phyloP scores from a whole-genome alignment of 2,797 vertebrate species.

The Poecile montanus region DNA sequence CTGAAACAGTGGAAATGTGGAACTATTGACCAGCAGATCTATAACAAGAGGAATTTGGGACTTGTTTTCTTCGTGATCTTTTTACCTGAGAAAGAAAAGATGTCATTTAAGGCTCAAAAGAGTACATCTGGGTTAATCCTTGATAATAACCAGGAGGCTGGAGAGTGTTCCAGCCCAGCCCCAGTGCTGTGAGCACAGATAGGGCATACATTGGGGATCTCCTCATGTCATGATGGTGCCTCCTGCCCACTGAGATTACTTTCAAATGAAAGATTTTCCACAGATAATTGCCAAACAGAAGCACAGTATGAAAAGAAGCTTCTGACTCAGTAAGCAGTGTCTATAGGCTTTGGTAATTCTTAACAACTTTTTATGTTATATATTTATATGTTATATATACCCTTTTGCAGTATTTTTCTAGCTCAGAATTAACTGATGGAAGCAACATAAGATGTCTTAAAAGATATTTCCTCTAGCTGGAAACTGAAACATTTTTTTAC shows the following conservation, averaged over 20 bases:
- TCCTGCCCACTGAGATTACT: background rate
- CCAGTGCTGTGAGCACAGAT: fast-evolving
- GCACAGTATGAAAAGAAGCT: fast-evolving
- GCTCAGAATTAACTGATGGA: background rate
- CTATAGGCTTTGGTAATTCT: background rate
- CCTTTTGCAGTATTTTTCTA: background rate
- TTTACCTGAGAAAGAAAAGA: background rate
- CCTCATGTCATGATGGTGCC: background rate
- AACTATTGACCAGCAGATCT: background rate
- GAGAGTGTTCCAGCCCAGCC: background rate
- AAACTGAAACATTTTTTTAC: conserved; percentile 31
- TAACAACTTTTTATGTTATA: background rate
- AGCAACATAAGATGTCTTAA: background rate
- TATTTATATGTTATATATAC: background rate
- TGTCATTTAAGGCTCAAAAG: background rate
- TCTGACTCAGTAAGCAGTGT: background rate
- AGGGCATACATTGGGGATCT: fast-evolving
- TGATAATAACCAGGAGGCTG: background rate
- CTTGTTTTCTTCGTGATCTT: background rate
- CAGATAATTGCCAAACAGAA: background rate
- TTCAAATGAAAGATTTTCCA: background rate
- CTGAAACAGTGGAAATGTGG: background rate
- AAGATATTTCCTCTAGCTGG: background rate
- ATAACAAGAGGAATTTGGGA: background rate
- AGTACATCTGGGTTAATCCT: background rate